Conservation (phyloP, 2,888 invertebrate genomes). For the Dermolepida albohirtum region DNA sequence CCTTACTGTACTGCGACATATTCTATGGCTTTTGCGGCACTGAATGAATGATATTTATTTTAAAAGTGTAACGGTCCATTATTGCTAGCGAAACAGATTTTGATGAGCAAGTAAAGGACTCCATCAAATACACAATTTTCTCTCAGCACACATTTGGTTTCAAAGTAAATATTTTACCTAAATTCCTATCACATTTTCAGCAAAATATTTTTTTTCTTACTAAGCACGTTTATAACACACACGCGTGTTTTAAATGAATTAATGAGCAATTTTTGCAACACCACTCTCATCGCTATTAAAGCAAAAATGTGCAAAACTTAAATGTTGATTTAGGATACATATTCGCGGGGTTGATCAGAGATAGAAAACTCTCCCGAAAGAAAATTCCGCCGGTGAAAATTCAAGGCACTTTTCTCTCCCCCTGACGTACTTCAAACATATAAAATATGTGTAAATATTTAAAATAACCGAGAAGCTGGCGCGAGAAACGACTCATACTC, state of each 20-base stretch:
- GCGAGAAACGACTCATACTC: neutral
- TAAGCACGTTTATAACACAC: constrained; percentile 3
- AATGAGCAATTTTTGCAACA: constrained; percentile 13
- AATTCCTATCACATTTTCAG: constrained; percentile 13
- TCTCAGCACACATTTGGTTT: too few species aligned
- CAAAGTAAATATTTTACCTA: neutral
- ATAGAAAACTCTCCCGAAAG: constrained; percentile 15
- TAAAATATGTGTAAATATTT: constrained; percentile 5
- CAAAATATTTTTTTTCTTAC: constrained; percentile 10
- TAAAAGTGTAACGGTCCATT: too few species aligned
- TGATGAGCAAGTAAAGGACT: too few species aligned
- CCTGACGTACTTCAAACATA: neutral
- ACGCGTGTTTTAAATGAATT: constrained; percentile 5
- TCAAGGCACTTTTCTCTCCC: neutral
- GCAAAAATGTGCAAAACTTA: constrained; percentile 32
- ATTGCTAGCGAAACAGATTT: too few species aligned
- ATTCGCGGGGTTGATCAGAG: constrained; percentile 19
- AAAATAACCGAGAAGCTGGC: constrained; percentile 2
- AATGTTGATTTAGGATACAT: constrained; percentile 29
- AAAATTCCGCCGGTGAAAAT: neutral
- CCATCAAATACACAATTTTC: too few species aligned
- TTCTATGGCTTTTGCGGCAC: too few species aligned
- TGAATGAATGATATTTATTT: too few species aligned
- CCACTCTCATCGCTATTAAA: constrained; percentile 7
- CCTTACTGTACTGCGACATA: too few species aligned